Evolutionary conservation across 2,888 invertebrate genomes (phyloP), one percentile per base, ranked within the genome.

Genomic region (Limnephilus marmoratus): DNA sequence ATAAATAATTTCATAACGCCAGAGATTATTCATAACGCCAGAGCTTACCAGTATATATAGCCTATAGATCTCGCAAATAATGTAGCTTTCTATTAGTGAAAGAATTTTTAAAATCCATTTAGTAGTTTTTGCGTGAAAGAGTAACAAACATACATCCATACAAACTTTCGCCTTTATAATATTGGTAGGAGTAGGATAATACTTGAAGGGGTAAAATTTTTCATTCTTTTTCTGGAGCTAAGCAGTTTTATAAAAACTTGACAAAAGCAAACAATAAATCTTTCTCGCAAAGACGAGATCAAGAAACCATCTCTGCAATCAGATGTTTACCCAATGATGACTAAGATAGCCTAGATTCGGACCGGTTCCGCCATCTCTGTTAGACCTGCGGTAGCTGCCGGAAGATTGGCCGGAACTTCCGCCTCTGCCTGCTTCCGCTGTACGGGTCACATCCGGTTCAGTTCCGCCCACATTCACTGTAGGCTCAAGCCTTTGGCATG

Each of bases 391-490:
- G 45, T 88, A 15, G 29, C 88, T 88, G 31, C 88, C 88, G 88
- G 88, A 88, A 88, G 88, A 68, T 53, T 68, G 88, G 68, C 31
- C 88, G 88, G 88, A 88, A 53, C 37, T 34, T 88, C 88, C 88
- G 88, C 88, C 37, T 37, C 88, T 68, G 49, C 91, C 91, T 29
- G 85, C 91, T 53, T 91, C 91, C 91, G 91, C 45, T 86, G 83
- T 91, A 82, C 82, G 89, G 91, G 83, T 83, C 81, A 91, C 91
- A 31, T 91, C 91, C 91, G 91, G 91, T 34, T 89, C 53, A 68
- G 88, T 91, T 91, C 91, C 91, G 89, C 15, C 53, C 49, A 34
- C 81, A 88, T 86, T 81, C 80, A 53, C 31, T 34, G 37, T 68
- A 68, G 68, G 68, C n/a, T 24, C 24, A 68, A 68, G 88, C 88